Evolutionary conservation across 2,888 invertebrate species (phyloP).

Genomic region (Melikaiella ostensackeni): DNA sequence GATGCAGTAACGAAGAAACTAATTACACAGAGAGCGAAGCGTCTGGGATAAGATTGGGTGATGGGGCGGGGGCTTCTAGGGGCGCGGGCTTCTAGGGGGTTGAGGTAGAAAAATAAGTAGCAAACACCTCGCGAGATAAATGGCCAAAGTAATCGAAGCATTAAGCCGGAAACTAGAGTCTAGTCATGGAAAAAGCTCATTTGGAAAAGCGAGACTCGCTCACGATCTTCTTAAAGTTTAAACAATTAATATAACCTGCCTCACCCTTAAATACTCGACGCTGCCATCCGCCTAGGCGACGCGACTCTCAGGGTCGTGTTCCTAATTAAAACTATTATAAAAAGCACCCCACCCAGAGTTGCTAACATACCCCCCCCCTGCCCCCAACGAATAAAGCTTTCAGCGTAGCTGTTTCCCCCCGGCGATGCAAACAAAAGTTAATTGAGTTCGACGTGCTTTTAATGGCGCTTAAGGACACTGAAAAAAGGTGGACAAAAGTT

Average conservation of each 20-base stretch:
- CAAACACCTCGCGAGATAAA: constrained; percentile 54
- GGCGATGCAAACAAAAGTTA: constrained; percentile 58
- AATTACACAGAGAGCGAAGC: constrained; percentile 58
- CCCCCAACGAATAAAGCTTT: background rate
- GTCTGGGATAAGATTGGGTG: constrained; percentile 15
- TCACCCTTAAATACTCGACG: background rate
- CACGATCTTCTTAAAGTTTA: constrained; percentile 26
- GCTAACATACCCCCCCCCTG: background rate
- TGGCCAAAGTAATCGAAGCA: constrained; percentile 58
- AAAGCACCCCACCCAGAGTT: constrained; percentile 43
- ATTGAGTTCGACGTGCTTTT: constrained; percentile 54
- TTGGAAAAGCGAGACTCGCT: constrained; percentile 37
- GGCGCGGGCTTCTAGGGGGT: background rate
- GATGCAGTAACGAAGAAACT: constrained; percentile 56
- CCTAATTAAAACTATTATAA: constrained; percentile 64
- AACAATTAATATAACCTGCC: constrained; percentile 20
- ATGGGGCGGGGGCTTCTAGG: background rate
- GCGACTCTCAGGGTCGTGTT: constrained; percentile 42
- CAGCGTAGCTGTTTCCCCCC: background rate
- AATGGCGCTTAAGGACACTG: constrained; percentile 44
- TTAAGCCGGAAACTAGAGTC: constrained; percentile 50
- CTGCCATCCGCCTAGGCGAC: background rate
- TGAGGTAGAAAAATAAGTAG: constrained; percentile 54
- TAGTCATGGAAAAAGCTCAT: constrained; percentile 53
- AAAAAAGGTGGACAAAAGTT: background rate